Evolutionary conservation across 2,888 invertebrate genomes (phyloP).

Genomic region (Andrena marginata): DNA sequence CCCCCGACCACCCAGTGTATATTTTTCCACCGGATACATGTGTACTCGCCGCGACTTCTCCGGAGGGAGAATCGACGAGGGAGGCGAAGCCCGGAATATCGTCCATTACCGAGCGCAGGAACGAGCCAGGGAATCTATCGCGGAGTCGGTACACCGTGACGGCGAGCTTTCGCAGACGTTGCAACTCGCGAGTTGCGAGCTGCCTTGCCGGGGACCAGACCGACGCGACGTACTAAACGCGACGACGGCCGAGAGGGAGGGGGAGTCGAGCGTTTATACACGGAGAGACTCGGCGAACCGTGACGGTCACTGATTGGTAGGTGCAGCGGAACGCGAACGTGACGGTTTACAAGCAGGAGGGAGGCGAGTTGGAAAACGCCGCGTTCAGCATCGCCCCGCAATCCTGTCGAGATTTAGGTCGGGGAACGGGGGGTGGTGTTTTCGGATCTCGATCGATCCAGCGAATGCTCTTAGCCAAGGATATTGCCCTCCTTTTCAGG

Average conservation of each 20-base stretch:
- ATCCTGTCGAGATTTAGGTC: conserved; percentile 49
- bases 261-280: conserved; percentile 3
- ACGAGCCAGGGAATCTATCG: conserved; percentile 6
- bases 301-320: conserved; percentile 55
- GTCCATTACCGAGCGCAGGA: background rate
- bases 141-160: background rate
- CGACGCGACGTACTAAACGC: conserved; percentile 43
- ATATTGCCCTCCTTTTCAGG: conserved; percentile 24
- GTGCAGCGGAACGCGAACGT: conserved; percentile 49
- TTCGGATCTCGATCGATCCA: conserved; percentile 35
- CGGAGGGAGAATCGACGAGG: background rate
- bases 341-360: conserved; percentile 36
- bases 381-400: conserved; percentile 31
- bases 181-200: conserved; percentile 25
- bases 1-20: background rate
- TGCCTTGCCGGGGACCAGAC: too few species aligned
- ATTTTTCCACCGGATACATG: conserved; percentile 39
- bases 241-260: background rate
- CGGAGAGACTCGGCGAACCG: conserved; percentile 45
- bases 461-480: conserved; percentile 17
- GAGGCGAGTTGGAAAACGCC: conserved; percentile 35
- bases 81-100: background rate
- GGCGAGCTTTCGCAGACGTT: conserved; percentile 43
- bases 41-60: conserved; percentile 11
- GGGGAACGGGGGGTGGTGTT: conserved; percentile 22